Percentiles rank a stretch among this genome's conserved stretches.
Evolutionary conservation across 2,797 vertebrate species (phyloP).

Genomic region (Sebastes steindachneri): DNA sequence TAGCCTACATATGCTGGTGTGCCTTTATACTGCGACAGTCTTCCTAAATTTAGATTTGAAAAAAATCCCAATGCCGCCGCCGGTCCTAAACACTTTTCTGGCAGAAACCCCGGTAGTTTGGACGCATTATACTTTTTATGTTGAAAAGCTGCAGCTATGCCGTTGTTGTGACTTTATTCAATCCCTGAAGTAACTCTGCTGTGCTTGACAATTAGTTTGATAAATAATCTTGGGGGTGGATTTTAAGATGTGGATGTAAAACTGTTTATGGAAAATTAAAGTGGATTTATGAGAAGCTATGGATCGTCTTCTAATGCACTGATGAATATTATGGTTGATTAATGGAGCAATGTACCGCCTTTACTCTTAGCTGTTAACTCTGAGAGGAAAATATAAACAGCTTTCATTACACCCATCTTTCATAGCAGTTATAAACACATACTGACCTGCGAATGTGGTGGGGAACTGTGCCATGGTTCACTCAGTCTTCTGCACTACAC

Average conservation of each 20-base stretch:
- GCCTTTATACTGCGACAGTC: too few relatives aligned
- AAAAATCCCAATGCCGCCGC: too few relatives aligned
- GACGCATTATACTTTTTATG: not conserved
- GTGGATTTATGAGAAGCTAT: not conserved
- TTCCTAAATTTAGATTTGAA: too few relatives aligned
- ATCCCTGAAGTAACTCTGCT: not conserved
- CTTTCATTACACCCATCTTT: not conserved
- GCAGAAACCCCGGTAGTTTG: too few relatives aligned
- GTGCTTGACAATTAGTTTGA: not conserved
- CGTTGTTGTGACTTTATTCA: not conserved
- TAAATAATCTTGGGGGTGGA: not conserved
- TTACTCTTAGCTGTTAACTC: not conserved
- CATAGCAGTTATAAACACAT: not conserved
- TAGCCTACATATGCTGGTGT: too few relatives aligned
- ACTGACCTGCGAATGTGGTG: constrained; percentile 94
- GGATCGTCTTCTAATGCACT: not conserved
- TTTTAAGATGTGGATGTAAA: not conserved
- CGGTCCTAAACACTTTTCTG: too few relatives aligned
- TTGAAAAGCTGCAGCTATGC: not conserved
- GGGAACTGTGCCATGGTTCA: constrained; percentile 99
- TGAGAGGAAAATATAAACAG: not conserved
- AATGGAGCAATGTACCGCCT: not conserved
- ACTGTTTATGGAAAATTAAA: not conserved
- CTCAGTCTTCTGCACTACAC: constrained; percentile 84
- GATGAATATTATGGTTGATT: not conserved